phyloP scores from a whole-genome alignment of 2,797 vertebrate species.

The Myripristis murdjan region DNA sequence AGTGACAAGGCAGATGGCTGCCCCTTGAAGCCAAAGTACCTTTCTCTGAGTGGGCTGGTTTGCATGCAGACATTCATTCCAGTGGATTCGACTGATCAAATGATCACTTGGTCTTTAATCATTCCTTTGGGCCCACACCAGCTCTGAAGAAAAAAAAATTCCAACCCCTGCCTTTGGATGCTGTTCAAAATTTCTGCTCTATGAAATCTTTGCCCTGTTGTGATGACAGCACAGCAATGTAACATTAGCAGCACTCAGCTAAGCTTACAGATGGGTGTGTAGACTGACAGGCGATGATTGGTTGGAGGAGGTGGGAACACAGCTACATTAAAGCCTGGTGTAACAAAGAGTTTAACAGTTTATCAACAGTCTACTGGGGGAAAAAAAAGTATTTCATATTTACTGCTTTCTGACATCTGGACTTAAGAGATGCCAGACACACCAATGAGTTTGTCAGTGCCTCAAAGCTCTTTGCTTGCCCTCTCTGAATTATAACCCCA shows the following conservation, averaged over 20 bases:
- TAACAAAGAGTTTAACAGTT: slow-evolving; percentile 22
- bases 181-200: slow-evolving; percentile 37
- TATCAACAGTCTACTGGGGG: background rate
- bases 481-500: slow-evolving; percentile 16
- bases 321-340: slow-evolving; percentile 16
- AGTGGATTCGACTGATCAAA: slow-evolving; percentile 50
- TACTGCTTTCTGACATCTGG: slow-evolving; percentile 50
- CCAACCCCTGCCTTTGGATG: slow-evolving; percentile 49
- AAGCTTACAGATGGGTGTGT: slow-evolving; percentile 17
- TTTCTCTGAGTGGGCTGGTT: slow-evolving; percentile 39
- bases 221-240: slow-evolving; percentile 38
- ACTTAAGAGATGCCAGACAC: slow-evolving; percentile 30
- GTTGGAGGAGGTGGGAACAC: slow-evolving; percentile 47
- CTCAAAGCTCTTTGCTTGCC: slow-evolving; percentile 24
- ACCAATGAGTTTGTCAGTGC: slow-evolving; percentile 2
- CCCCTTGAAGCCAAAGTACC: slow-evolving; percentile 40
- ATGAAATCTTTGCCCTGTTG: slow-evolving; percentile 33
- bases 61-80: slow-evolving; percentile 38
- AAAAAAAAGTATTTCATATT: slow-evolving; percentile 12
- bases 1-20: slow-evolving; percentile 50
- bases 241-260: slow-evolving; percentile 18
- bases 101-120: slow-evolving; percentile 60
- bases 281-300: slow-evolving; percentile 30
- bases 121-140: slow-evolving; percentile 41
- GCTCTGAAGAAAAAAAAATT: slow-evolving; percentile 38